Evolutionary conservation across 2,113 vertebrate genomes (phyloP), one percentile per base, ranked within the genome.

Genomic region (Lycocorax pyrrhopterus): DNA sequence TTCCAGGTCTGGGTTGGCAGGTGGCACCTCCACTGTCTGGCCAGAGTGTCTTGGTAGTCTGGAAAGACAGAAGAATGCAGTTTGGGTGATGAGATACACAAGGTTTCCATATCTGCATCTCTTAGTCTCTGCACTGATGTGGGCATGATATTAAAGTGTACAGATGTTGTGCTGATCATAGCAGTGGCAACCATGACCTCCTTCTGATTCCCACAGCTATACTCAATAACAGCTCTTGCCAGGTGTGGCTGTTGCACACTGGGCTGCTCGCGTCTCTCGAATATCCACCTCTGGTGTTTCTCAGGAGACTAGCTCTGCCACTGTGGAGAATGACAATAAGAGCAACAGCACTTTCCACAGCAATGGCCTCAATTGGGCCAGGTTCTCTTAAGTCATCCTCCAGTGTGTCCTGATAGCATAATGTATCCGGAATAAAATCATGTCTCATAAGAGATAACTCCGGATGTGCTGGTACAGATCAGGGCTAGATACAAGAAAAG

Each of bases 21-120:
- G 21, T 14, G 12, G 21, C 9, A 53, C 10, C 9, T 59, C 18
- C 37, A 35, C 16, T 18, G 32, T 9, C 53, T 81, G 19, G 4
- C 10, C 39, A 30, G 17, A 15, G 43, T 23, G 16, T n/a, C 68
- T 76, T 53, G 29, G 35, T 26, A 68, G n/a, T 14, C 25, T 77
- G 37, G 33, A 39, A 77, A 58, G 44, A 63, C 22, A 81, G 49
- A 23, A 68, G 9, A 63, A 35, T 32, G 29, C 7, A 67, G 5
- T 72, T 56, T 75, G 66, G 33, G 33, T 4, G 3, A 62, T 17
- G 9, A 47, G 5, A 62, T 51, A 29, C 12, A n/a, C 30, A 32
- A 13, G 0, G 0, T 39, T 92, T 76, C 49, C 52, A 27, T 44
- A 44, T 47, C n/a, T 62, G 15, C 1, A 1, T 84, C n/a, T 10